phyloP scores from a whole-genome alignment of 2,888 invertebrate genomes.

The Rosalia funebris region DNA sequence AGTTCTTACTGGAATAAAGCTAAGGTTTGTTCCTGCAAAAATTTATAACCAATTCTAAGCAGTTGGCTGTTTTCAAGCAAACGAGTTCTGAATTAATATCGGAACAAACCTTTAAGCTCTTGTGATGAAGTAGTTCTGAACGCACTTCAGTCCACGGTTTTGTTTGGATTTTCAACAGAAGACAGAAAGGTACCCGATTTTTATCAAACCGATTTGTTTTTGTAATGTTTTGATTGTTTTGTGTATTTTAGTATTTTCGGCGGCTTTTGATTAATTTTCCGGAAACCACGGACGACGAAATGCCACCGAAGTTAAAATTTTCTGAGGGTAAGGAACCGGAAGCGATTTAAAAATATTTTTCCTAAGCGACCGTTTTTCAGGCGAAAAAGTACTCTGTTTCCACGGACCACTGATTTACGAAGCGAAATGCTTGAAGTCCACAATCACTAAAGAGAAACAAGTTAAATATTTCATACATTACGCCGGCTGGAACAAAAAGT shows the following conservation, averaged over 20 bases:
- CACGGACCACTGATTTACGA: conserved; percentile 97
- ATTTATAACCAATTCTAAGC: no score
- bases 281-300: conserved; percentile 30
- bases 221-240: background rate
- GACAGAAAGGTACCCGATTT: background rate
- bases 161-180: background rate
- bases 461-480: conserved; percentile 94
- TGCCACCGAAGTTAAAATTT: conserved; percentile 58
- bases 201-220: background rate
- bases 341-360: background rate
- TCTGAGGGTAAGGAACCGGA: conserved; percentile 47
- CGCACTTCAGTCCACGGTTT: background rate
- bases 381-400: conserved; percentile 92
- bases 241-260: background rate
- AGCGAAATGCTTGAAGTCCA: conserved; percentile 91
- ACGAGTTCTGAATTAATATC: no score
- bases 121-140: background rate
- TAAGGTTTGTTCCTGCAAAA: no score
- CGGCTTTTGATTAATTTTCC: background rate
- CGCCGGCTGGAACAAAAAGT: conserved; percentile 99
- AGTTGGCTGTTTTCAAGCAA: no score
- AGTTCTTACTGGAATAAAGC: no score
- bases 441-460: conserved; percentile 85
- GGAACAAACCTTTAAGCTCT: no score
- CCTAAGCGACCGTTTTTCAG: no score